Evolutionary conservation across 2,888 invertebrate species (phyloP).

Genomic region (Agrilus mali): DNA sequence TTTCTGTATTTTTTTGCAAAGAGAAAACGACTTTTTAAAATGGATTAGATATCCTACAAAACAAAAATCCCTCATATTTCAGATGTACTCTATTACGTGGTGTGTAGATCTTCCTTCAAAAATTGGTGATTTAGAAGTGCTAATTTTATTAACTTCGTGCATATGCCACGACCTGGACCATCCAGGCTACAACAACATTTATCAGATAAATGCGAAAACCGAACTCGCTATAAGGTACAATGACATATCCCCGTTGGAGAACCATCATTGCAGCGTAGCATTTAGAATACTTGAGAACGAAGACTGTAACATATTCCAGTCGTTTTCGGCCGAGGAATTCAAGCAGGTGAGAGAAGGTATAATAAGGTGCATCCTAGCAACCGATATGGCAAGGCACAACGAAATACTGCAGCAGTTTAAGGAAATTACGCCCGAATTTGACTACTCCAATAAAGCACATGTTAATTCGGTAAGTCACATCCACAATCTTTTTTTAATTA

Average conservation of each 20-base stretch:
- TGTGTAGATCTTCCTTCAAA: conserved; percentile 55
- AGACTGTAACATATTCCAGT: conserved; percentile 67
- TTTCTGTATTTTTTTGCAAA: no score
- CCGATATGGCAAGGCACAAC: conserved; percentile 70
- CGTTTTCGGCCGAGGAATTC: conserved; percentile 48
- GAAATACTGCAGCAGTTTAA: conserved; percentile 62
- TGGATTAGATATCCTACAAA: no score
- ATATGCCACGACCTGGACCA: conserved; percentile 73
- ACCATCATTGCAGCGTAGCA: conserved; percentile 76
- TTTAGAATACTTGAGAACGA: conserved; percentile 68
- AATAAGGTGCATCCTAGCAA: conserved; percentile 63
- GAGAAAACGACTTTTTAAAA: no score
- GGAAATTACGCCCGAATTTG: conserved; percentile 51
- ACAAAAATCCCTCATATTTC: conserved; percentile 15
- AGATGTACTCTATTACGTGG: conserved; percentile 75
- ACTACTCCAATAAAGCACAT: conserved; percentile 55
- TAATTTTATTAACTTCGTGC: conserved; percentile 64
- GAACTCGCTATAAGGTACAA: conserved; percentile 74
- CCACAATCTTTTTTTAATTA: not conserved
- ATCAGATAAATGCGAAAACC: conserved; percentile 72
- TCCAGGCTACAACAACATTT: conserved; percentile 67
- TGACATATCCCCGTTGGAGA: conserved; percentile 75
- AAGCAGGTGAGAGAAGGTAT: conserved; percentile 63
- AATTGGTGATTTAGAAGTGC: conserved; percentile 61
- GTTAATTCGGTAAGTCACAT: conserved; percentile 50